Evolutionary conservation across 2,797 vertebrate species (phyloP), one percentile per base, ranked within the genome.

Genomic region (Benthosema pterotum): DNA sequence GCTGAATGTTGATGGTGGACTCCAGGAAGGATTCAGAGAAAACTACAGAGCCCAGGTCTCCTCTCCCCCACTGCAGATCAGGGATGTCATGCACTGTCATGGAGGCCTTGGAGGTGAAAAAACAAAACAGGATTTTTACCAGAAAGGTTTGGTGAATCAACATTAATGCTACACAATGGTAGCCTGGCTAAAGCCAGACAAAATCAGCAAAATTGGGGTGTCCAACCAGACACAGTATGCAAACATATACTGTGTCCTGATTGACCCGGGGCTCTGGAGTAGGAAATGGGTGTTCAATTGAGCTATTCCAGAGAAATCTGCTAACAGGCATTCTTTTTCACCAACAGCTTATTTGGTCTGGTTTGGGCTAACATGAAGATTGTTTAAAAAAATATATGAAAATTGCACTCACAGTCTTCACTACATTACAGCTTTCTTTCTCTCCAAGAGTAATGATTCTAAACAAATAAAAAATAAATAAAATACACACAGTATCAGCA

Each of bases 11-110:
- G 60, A 99, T 94, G 67, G 90, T 93, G 19, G 98, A 99, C 46
- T 96, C 95, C 70, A 99, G 74, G 79, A 99, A 99, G 0, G 96
- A 96, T 59, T 99, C 98, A 3, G 97, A 97, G 83, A 98, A 99
- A 67, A 96, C 92, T 46, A 99, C 88, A 17, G 98, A 98, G 18
- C 98, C 97, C 69, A 98, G 86, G 72, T 89, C 84, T 0, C 89
- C 93, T 8, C 74, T 75, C 18, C 88, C 88, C 3, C 87, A 72
- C 62, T 93, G 91, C 64, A 96, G 78, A 77, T 97, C 94, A 42
- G 96, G 95, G 78, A 99, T 94, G 88, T 99, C 96, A 48, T 89
- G 93, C 11, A 99, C 81, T 4, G 88, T 89, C 94, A 99, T 94
- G 63, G 91, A 93, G 0, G 95, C 96, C 98, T 99, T 16, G 3